Base-by-base conservation (phyloP, 2,113 vertebrate species). In the Capricornis sumatraensis region DNA sequence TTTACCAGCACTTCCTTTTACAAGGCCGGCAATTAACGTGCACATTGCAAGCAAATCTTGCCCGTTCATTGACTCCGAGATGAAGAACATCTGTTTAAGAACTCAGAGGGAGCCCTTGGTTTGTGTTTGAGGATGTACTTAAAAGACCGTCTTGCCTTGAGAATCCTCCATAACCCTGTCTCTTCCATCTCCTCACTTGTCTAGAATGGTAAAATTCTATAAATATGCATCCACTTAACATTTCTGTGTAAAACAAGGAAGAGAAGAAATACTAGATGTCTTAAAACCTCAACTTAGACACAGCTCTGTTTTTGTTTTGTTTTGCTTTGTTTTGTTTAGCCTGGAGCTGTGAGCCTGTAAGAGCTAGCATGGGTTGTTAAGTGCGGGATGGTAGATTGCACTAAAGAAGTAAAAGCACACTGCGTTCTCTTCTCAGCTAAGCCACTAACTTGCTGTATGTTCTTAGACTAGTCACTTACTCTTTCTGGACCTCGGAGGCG, bases 1-100 rank as follows among this genome's bases (percentile, higher is more conserved):
- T 97, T 97, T 97, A 82, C 94, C 96, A 93, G 94, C 94, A 94
- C 95, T 97, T 98, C 97, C 97, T 94, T 87, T 97, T 97, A 94
- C 97, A 96, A 94, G 97, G 85, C 91, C 89, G 89, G 95, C 91
- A 96, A 95, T 98, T 96, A 97, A 97, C 30, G 67, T 89, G 96
- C 86, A 93, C 82, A 93, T 97, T 91, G 86, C 94, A 89, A 86
- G 94, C 50, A 93, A 96, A 92, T 40, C 58, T 50, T 86, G 50
- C 91, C 92, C 79, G 47, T 94, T 88, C 93, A 74, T 93, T 94
- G 97, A 91, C 85, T 95, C 57, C 7, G 91, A 97, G 96, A 97
- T 95, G 95, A 91, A 81, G 91, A 97, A 94, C 97, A 98, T 91
- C 96, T 96, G 93, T 94, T 97, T 92, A 87, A 97, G 95, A 94